Evolutionary conservation across 2,113 vertebrate species (phyloP), one percentile per base, ranked within the genome.

Genomic region (Engraulis encrasicolus): DNA sequence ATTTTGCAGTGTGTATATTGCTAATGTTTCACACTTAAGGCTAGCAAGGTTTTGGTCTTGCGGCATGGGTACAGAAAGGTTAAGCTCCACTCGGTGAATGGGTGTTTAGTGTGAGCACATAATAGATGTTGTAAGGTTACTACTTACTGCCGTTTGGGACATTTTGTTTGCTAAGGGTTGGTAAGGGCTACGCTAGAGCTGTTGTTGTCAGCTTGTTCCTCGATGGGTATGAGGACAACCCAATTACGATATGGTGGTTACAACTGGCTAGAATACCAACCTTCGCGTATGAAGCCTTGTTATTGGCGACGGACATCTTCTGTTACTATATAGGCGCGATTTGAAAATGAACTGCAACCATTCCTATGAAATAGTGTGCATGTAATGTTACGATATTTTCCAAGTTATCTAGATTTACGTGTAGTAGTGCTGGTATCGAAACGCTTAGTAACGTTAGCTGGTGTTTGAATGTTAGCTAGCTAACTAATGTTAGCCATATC

Each of bases 1-100:
- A 82, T 82, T 78, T 74, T 74, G 66, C 66, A 74, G 66, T 74
- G 66, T 74, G 66, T 5, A 31, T 74, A 74, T 74, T 34, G 66
- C 66, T 74, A 74, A 74, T 74, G 27, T 31, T 74, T 74, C 66
- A 17, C 66, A 36, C 14, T 17, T 74, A 14, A 74, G 15, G 66
- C 66, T 34, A 74, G 23, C 66, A 34, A 74, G 66, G 23, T 17
- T 12, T 74, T 74, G 66, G 66, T 74, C 66, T 74, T 74, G 66
- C 66, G 66, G 66, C 66, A 74, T 74, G 27, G 27, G 31, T 74
- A 15, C 31, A 74, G 14, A 58, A 31, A 17, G 66, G 66, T 74
- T 74, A 74, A 74, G 31, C 27, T 34, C 66, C 66, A 15, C 6
- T 74, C 14, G 27, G 31, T 66, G 11, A 66, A 5, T 74, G 12